Evolutionary conservation across 1,140 invertebrate genomes (phyloP), one percentile per base, ranked within the genome.

Genomic region (Elysia chlorotica): DNA sequence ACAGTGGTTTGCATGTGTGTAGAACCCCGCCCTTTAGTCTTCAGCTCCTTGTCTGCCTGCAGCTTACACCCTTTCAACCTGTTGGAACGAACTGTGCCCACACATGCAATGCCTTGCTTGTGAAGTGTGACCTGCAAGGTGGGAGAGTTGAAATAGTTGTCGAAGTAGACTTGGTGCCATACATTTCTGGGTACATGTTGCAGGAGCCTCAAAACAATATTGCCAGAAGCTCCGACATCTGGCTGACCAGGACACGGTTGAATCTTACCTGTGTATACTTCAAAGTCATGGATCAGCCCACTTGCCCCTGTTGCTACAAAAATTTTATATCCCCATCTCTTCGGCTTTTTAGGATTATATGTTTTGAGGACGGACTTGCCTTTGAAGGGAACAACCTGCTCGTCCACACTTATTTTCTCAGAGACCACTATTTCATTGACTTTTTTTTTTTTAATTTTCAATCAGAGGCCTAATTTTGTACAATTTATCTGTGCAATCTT

Each of bases 251-350:
- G 25, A 10, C 25, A 31, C 3, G 61, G 61, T 3, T 63, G 25
- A 33, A 63, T 63, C 35, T 63, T 30, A 23, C 79, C 76, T 57
- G 57, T 66, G 53, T 79, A 82, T 4, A 76, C 56, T 63, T 74
- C 67, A 65, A 79, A 73, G 53, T 82, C 70, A 62, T 81, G 70
- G 21, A 73, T 71, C 0, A 82, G 36, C 30, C 79, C 79, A n/a
- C 25, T 48, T 2, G 33, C 71, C 59, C 71, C 76, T 54, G 63
- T 37, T 33, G 72, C 54, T 1, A 70, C 65, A 74, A 73, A 75
- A 17, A 80, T 35, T 71, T 81, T 79, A 54, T 75, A 78, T 2
- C 80, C 78, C 79, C 77, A 79, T 69, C 76, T 74, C 17, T 82
- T 48, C 1, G 74, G 79, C 71, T 81, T 81, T 31, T 68, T 70